Conservation (phyloP, 2,888 invertebrate species). For the Melanostoma mellinum region DNA sequence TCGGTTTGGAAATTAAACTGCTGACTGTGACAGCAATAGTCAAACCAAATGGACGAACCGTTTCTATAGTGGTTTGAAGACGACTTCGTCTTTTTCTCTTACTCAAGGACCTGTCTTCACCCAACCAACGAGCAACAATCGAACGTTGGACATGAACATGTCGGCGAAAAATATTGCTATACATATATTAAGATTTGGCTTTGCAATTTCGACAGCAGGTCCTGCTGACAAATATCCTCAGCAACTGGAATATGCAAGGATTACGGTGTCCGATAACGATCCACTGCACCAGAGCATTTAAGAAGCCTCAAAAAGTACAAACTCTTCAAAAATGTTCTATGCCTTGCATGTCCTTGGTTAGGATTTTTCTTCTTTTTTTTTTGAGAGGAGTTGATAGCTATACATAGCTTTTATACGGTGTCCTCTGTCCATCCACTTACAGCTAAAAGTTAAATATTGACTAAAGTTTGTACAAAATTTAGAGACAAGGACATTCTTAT, state of each 20-base stretch:
- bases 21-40: slow-evolving; percentile 69
- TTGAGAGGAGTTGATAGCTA: not conserved
- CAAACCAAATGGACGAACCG: slow-evolving; percentile 55
- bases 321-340: slow-evolving; percentile 45
- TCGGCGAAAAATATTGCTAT: slow-evolving; percentile 34
- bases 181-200: slow-evolving; percentile 5
- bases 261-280: slow-evolving; percentile 17
- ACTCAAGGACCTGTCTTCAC: slow-evolving; percentile 19
- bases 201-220: not conserved
- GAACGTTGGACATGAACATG: slow-evolving; percentile 25
- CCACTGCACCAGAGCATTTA: slow-evolving; percentile 39
- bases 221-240: slow-evolving; percentile 61
- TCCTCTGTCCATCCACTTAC: slow-evolving; percentile 50
- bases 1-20: slow-evolving; percentile 55
- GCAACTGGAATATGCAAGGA: slow-evolving; percentile 59
- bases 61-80: slow-evolving; percentile 37
- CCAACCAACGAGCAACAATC: slow-evolving; percentile 18
- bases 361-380: slow-evolving; percentile 17
- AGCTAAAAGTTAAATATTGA: slow-evolving; percentile 70
- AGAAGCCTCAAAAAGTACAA: slow-evolving; percentile 50
- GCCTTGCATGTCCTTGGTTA: slow-evolving; percentile 39
- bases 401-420: slow-evolving; percentile 21
- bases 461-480: slow-evolving; percentile 46
- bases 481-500: slow-evolving; percentile 55
- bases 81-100: slow-evolving; percentile 5